A percentile compares a stretch with the other conserved stretches of the same genome.
Conservation (phyloP, 92 coral and sea anemone species). For the Chrysogorgia sp. region DNA sequence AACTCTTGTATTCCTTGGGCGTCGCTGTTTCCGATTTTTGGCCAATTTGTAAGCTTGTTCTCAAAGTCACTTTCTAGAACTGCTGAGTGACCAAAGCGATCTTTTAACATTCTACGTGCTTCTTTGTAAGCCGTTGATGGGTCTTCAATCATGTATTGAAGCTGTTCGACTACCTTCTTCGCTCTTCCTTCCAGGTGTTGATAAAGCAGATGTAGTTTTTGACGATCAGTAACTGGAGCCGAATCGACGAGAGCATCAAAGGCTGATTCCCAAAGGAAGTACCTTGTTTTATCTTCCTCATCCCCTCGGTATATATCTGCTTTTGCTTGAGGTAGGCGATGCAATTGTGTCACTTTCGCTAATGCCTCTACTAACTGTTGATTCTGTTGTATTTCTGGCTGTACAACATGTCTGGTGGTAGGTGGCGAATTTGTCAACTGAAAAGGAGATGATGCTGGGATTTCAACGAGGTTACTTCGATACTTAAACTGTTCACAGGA, state of each 20-base stretch:
- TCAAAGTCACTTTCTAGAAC: constrained; percentile 56
- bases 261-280: constrained; percentile 58
- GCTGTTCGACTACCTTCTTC: constrained; percentile 65
- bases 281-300: constrained; percentile 63
- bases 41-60: constrained; percentile 64
- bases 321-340: constrained; percentile 59
- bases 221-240: constrained; percentile 53
- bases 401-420: constrained; percentile 21
- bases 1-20: constrained; percentile 65
- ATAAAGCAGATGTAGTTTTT: constrained; percentile 61
- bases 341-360: constrained; percentile 54
- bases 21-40: constrained; percentile 66
- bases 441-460: constrained; percentile 1
- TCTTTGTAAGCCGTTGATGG: constrained; percentile 67
- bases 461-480: constrained; percentile 1
- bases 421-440: neutral
- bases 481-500: neutral
- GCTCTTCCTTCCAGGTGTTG: constrained; percentile 68
- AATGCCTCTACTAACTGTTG: constrained; percentile 50
- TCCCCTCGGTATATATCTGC: constrained; percentile 61
- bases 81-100: constrained; percentile 63
- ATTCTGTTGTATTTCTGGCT: constrained; percentile 14
- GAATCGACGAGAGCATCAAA: constrained; percentile 66
- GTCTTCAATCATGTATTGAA: constrained; percentile 59
- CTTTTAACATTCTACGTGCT: constrained; percentile 56